Conservation (phyloP, 2,113 vertebrate species). For the Catagonus wagneri region DNA sequence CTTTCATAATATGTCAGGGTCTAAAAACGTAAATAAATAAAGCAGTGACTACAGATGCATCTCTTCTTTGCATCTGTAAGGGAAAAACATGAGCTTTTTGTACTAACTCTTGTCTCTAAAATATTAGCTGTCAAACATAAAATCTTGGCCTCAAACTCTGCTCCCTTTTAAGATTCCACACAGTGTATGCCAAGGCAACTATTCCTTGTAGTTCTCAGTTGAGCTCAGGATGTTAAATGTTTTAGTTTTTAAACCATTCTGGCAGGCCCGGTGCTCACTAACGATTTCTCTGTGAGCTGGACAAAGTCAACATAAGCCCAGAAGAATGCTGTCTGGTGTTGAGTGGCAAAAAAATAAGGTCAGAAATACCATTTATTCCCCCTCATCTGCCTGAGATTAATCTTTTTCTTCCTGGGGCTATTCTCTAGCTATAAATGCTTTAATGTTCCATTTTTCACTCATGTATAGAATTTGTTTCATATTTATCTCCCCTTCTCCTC, state of each 20-base stretch:
- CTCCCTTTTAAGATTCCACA: conserved; percentile 66
- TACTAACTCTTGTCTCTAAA: conserved; percentile 55
- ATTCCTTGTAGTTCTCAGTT: conserved; percentile 61
- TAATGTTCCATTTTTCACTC: conserved; percentile 35
- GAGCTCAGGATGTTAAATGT: conserved; percentile 71
- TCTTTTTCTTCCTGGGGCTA: background rate
- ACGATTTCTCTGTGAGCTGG: conserved; percentile 44
- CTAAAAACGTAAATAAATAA: background rate
- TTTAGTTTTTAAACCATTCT: conserved; percentile 62
- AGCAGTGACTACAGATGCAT: background rate
- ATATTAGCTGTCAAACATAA: conserved; percentile 68
- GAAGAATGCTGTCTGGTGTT: background rate
- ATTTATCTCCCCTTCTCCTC: background rate
- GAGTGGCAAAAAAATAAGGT: conserved; percentile 30
- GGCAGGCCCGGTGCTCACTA: conserved; percentile 4
- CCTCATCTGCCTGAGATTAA: conserved; percentile 11
- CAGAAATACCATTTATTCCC: background rate
- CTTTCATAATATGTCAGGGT: background rate
- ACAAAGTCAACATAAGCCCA: conserved; percentile 41
- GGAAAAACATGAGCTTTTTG: conserved; percentile 52
- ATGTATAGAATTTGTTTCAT: conserved; percentile 38
- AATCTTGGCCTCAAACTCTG: conserved; percentile 71
- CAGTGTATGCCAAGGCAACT: conserved; percentile 47
- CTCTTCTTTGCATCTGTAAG: conserved; percentile 34
- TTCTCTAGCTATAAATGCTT: conserved; percentile 12